phyloP scores from a whole-genome alignment of 2,888 invertebrate genomes.

The Agonopterix arenella region DNA sequence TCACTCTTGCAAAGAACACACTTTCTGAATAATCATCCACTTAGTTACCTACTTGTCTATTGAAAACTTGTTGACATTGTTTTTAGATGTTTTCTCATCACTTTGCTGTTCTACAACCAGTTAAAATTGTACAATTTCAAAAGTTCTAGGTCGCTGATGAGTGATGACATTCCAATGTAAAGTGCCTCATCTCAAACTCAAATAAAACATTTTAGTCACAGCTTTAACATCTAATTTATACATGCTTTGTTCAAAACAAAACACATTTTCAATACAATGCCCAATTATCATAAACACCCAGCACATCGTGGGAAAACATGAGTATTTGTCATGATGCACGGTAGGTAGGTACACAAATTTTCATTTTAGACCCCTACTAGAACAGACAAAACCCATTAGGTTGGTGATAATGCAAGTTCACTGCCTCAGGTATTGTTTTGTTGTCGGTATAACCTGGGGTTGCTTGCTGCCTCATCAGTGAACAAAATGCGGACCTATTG shows the following conservation, averaged over 20 bases:
- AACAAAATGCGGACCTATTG: conserved; percentile 67
- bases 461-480: conserved; percentile 65
- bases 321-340: conserved; percentile 48
- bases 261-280: conserved; percentile 8
- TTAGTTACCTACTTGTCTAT: no score
- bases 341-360: conserved; percentile 43
- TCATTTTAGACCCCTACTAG: conserved; percentile 33
- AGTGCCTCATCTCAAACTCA: neutral
- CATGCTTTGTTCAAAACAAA: neutral
- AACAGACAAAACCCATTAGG: conserved; percentile 70
- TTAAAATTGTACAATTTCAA: no score
- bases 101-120: no score
- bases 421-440: conserved; percentile 67
- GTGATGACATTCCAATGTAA: neutral
- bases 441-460: conserved; percentile 54
- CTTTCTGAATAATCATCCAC: no score
- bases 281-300: conserved; percentile 12
- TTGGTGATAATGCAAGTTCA: conserved; percentile 73
- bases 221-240: neutral
- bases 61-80: no score
- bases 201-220: conserved; percentile 8
- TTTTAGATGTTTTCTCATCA: no score
- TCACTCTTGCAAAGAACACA: no score
- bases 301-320: conserved; percentile 47
- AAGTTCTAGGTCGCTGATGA: no score